Percentiles rank a stretch among this genome's conserved stretches.
These are phyloP conservation scores for Halichoeres trimaculatus DNA, from an alignment of 2,113 vertebrate species.

Conservation along the genomic window DNA sequence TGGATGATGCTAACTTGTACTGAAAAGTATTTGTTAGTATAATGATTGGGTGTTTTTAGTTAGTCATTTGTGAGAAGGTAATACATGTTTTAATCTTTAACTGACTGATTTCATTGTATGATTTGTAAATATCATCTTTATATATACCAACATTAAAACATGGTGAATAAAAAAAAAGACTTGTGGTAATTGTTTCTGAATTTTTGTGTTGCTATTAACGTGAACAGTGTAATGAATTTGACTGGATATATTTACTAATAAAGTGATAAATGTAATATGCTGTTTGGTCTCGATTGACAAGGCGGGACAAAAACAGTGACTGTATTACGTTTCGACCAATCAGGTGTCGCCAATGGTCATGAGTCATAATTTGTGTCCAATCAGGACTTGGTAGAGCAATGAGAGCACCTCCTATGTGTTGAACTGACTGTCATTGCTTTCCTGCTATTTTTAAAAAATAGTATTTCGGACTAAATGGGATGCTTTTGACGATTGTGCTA, in stretches of 20 bases:
- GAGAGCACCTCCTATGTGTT: constrained; percentile 10
- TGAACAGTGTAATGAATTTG: not conserved
- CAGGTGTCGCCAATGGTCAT: accelerated
- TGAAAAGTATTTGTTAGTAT: constrained; percentile 68
- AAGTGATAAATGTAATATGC: too few species aligned
- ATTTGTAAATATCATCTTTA: constrained; percentile 83
- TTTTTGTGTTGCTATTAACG: not conserved
- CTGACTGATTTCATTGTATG: constrained; percentile 42
- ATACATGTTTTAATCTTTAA: constrained; percentile 62
- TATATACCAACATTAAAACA: constrained; percentile 72
- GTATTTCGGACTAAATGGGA: not conserved
- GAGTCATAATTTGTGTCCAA: constrained; percentile 52
- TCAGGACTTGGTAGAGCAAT: constrained; percentile 6
- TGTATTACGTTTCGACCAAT: constrained; percentile 53
- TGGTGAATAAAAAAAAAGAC: not conserved
- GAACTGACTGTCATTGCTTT: not conserved
- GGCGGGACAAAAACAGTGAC: not conserved
- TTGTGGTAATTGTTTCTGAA: not conserved
- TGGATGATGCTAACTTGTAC: constrained; percentile 49
- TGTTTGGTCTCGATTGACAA: too few species aligned
- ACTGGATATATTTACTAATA: too few species aligned
- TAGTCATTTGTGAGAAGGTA: constrained; percentile 34
- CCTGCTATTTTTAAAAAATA: constrained; percentile 5
- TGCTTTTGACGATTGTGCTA: not conserved
- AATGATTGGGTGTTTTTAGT: constrained; percentile 45